Percentiles rank a stretch among this genome's conserved stretches.
Evolutionary conservation across 2,113 vertebrate species (phyloP).

Genomic region (Sinocyclocheilus anophthalmus): DNA sequence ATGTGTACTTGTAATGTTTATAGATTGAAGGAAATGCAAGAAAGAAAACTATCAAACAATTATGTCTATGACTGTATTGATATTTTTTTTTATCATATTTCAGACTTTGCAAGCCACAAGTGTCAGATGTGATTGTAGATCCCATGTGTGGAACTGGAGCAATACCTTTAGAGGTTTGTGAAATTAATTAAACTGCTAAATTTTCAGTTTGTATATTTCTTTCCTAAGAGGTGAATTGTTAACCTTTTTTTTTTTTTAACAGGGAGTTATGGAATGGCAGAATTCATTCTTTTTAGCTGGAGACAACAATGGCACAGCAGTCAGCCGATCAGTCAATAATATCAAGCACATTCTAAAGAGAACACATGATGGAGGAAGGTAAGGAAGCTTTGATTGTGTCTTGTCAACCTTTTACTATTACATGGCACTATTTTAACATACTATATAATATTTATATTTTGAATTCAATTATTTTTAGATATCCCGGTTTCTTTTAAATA

Average conservation of each 20-base stretch:
- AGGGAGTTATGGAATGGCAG: conserved; percentile 91
- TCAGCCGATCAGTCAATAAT: conserved; percentile 91
- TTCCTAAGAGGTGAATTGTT: background rate
- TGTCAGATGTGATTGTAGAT: conserved; percentile 90
- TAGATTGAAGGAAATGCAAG: background rate
- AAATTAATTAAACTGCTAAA: conserved; percentile 16
- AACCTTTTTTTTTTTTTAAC: conserved; percentile 21
- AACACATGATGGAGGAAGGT: conserved; percentile 78
- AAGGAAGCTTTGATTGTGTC: conserved; percentile 21
- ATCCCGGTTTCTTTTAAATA: background rate
- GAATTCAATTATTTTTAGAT: background rate
- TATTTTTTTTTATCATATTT: conserved; percentile 40
- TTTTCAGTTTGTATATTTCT: conserved; percentile 3
- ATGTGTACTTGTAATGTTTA: background rate
- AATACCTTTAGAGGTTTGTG: conserved; percentile 92
- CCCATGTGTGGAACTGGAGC: conserved; percentile 98
- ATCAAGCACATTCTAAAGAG: conserved; percentile 86
- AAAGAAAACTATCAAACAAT: background rate
- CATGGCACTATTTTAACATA: background rate
- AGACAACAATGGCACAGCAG: conserved; percentile 90
- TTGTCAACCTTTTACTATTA: background rate
- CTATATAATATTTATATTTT: background rate
- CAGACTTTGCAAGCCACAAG: conserved; percentile 90
- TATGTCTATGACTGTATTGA: background rate
- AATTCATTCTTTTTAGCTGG: conserved; percentile 89